Conservation (phyloP, 30 jellyfish, hydroid and myxozoan species). For the Chrysaora quinquecirrha region DNA sequence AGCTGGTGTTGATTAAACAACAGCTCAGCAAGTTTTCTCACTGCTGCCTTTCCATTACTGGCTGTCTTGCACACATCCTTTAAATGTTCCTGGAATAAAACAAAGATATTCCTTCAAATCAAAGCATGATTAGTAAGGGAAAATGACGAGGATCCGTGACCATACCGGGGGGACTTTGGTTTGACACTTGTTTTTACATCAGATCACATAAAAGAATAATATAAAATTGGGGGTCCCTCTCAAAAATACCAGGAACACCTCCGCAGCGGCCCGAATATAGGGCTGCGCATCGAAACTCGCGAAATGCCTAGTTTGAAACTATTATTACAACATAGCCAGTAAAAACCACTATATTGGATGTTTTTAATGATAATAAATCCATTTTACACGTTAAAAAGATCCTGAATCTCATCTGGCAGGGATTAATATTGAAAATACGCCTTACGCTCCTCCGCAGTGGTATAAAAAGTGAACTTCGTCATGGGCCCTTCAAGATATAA, state of each 20-base stretch:
- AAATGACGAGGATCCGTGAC: constrained; percentile 50
- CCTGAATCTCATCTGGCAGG: background rate
- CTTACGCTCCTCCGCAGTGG: constrained; percentile 24
- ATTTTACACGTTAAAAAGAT: background rate
- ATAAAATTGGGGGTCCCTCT: constrained; percentile 64
- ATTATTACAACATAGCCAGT: background rate
- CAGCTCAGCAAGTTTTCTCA: too few relatives aligned
- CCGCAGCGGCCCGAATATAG: constrained; percentile 46
- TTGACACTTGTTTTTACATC: constrained; percentile 52
- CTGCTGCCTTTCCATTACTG: too few relatives aligned
- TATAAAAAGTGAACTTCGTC: background rate
- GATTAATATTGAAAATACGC: background rate
- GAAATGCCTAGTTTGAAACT: constrained; percentile 10
- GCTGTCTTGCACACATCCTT: too few relatives aligned
- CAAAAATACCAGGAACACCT: constrained; percentile 54
- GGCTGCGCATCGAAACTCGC: constrained; percentile 6
- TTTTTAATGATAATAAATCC: background rate
- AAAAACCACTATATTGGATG: background rate
- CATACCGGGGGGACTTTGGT: constrained; percentile 49
- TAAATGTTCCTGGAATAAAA: too few relatives aligned
- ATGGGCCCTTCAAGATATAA: constrained; percentile 33
- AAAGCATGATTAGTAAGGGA: constrained; percentile 36
- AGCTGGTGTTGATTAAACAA: too few relatives aligned
- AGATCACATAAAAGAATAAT: constrained; percentile 27
- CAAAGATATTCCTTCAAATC: too few relatives aligned